These are phyloP conservation scores for Microtus obscurus DNA, from an alignment of 2,797 vertebrate species.

Conservation along the genomic window DNA sequence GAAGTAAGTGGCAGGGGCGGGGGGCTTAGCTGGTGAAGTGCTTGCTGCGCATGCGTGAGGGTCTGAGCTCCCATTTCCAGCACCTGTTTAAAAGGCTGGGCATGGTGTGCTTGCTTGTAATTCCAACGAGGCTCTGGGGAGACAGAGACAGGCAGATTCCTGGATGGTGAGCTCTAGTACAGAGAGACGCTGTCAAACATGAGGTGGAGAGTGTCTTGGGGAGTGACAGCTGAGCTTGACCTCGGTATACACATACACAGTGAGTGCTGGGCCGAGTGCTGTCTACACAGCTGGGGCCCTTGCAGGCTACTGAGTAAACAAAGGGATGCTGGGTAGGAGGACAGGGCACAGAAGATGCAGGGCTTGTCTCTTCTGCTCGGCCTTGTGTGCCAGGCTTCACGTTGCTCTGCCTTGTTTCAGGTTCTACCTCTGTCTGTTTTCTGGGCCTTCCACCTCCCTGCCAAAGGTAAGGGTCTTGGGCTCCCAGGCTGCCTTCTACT, in stretches of 20 bases:
- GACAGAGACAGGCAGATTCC: neutral
- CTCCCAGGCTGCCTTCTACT: neutral
- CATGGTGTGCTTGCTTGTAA: neutral
- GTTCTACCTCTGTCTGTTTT: constrained; percentile 97
- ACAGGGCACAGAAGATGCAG: too few species aligned
- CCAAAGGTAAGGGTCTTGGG: constrained; percentile 91
- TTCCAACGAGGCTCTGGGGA: neutral
- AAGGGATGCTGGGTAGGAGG: neutral
- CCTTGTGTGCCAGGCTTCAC: neutral
- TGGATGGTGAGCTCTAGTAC: neutral
- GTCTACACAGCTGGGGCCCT: neutral
- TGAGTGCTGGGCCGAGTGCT: neutral
- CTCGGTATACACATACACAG: neutral
- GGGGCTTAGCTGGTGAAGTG: neutral
- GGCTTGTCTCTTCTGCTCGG: neutral
- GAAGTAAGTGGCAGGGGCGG: constrained; percentile 90
- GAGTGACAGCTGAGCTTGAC: neutral
- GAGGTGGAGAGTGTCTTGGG: neutral
- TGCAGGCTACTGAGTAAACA: neutral
- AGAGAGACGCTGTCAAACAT: neutral
- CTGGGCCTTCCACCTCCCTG: constrained; percentile 90
- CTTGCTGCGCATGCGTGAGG: neutral
- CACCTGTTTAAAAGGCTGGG: neutral
- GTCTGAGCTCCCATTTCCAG: neutral
- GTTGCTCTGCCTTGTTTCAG: constrained; percentile 84